Base-by-base conservation (phyloP, 2,888 invertebrate species). In the Tachina grossa region DNA sequence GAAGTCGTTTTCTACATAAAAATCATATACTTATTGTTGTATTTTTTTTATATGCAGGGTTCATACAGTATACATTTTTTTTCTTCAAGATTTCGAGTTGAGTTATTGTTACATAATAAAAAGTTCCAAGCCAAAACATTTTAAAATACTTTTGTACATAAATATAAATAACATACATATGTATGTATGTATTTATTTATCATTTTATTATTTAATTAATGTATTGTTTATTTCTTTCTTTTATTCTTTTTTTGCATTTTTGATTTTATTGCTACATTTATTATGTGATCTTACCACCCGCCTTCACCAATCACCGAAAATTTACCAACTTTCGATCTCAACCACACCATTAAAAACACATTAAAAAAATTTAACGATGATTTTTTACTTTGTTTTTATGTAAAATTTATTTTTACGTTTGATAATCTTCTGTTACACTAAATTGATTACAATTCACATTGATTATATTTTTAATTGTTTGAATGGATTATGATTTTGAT, bases 401-500 rank as follows among this genome's bases (percentile, higher is more conserved):
- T 47, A 68, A 75, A 75, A 55, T 61, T 43, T 22, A 16, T 11
- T 49, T 68, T 59, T 41, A 51, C 57, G 41, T 69, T 69, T 71
- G 45, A 63, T 45, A 57, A 72, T 72, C 1, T 19, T 65, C 8
- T 66, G 41, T 74, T 59, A 53, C 14, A 14, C 53, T 39, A 81
- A 80, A 81, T 68, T 75, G 8, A 71, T 78, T 78, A 68, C 49
- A 47, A 82, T 80, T 84, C 16, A 83, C n/a, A 55, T 72, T 82
- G 69, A 63, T 71, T 84, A 74, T 84, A 65, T 72, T 82, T 85
- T 87, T 88, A 63, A 68, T 84, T 87, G 76, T 81, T 86, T 84
- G 87, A 87, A 83, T 88, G 83, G 83, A 79, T 74, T 84, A 79
- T 80, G 83, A 87, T 88, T 88, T 74, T 16, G 66, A 83, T 76